These are phyloP conservation scores for Oscheius sp. DNA, from an alignment of 2,888 invertebrate species.

Conservation along the genomic window DNA sequence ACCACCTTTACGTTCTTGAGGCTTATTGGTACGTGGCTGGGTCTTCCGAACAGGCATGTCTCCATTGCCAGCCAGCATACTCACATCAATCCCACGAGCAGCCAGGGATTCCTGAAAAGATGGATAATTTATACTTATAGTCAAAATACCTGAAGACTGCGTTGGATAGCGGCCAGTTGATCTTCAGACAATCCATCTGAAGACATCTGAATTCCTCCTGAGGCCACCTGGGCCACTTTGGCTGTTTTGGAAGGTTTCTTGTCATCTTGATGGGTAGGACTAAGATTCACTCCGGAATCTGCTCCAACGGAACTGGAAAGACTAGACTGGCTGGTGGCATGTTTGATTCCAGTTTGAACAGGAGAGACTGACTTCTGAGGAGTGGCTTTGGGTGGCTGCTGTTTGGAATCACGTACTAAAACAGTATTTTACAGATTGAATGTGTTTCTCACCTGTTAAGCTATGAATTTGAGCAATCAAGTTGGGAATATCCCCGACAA, in stretches of 20 bases:
- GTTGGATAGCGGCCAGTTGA: constrained; percentile 63
- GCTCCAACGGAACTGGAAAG: constrained; percentile 63
- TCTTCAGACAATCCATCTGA: constrained; percentile 64
- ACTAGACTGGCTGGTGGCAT: constrained; percentile 63
- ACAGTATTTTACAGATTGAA: not conserved
- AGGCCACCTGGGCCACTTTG: constrained; percentile 45
- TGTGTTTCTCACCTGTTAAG: constrained; percentile 26
- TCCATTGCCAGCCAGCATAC: constrained; percentile 36
- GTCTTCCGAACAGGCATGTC: constrained; percentile 20
- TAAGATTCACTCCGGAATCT: constrained; percentile 63
- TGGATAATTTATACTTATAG: not conserved
- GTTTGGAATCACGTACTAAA: constrained; percentile 36
- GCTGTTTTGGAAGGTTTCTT: constrained; percentile 36
- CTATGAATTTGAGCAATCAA: constrained; percentile 31
- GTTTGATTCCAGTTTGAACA: constrained; percentile 53
- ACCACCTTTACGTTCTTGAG: constrained; percentile 3
- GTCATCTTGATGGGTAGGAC: constrained; percentile 57
- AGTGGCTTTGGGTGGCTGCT: not conserved
- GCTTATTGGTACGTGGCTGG: constrained; percentile 1
- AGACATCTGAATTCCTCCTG: constrained; percentile 60
- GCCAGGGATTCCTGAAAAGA: constrained; percentile 38
- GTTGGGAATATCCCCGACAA: constrained; percentile 17
- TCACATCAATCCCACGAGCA: constrained; percentile 53
- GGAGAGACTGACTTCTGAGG: constrained; percentile 31
- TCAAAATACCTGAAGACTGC: constrained; percentile 45